These are phyloP conservation scores for Lycopodina hypogea DNA, from an alignment of 37 sponge, comb jelly and placozoan species.

Conservation along the genomic window DNA sequence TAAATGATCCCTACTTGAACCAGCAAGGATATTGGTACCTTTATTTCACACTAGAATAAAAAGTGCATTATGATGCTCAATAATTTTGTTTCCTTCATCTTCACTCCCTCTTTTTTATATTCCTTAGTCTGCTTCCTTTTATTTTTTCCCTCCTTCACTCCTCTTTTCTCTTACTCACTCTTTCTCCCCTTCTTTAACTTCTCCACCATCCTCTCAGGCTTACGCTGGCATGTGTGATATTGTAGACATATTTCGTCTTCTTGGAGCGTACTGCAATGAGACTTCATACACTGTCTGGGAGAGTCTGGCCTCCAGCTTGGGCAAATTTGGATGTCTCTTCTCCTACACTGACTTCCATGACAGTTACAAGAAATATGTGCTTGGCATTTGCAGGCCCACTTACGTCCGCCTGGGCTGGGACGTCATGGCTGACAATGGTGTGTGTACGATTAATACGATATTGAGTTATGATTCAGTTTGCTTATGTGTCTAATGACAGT, in stretches of 20 bases:
- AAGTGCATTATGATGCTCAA: no score
- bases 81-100: no score
- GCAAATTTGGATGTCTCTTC: constrained; percentile 37
- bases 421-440: constrained; percentile 25
- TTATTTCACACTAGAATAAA: no score
- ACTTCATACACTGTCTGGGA: no score
- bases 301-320: constrained; percentile 47
- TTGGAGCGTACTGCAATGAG: constrained; percentile 65
- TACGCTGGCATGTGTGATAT: constrained; percentile 72
- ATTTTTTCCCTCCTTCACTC: no score
- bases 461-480: neutral
- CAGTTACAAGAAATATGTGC: constrained; percentile 66
- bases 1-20: no score
- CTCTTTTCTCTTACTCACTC: no score
- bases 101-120: no score
- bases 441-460: neutral
- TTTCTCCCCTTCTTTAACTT: neutral
- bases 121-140: no score
- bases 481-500: no score
- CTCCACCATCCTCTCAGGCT: constrained; percentile 61
- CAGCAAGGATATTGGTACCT: no score
- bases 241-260: constrained; percentile 67
- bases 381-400: no score
- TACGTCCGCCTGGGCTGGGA: constrained; percentile 89
- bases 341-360: constrained; percentile 59